These are phyloP conservation scores for Microcebus griseorufus DNA, from an alignment of 2,113 vertebrate species.

Conservation along the genomic window DNA sequence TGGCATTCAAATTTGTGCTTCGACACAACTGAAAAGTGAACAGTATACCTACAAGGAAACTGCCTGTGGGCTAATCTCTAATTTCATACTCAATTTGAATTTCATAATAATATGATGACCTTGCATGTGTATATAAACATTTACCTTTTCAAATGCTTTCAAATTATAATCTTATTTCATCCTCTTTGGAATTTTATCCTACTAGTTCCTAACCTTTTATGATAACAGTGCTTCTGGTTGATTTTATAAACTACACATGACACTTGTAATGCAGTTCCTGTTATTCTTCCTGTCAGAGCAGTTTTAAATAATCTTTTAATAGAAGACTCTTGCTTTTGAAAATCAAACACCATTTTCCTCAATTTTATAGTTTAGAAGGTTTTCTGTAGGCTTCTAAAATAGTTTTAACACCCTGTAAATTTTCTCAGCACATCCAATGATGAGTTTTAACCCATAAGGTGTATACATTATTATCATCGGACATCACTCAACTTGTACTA, in stretches of 20 bases:
- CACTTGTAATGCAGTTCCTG: slow-evolving; percentile 51
- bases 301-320: slow-evolving; percentile 63
- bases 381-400: slow-evolving; percentile 45
- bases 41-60: neutral
- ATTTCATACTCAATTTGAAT: slow-evolving; percentile 23
- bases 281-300: slow-evolving; percentile 39
- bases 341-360: slow-evolving; percentile 5
- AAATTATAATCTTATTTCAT: slow-evolving; percentile 55
- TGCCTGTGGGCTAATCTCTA: neutral
- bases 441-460: neutral
- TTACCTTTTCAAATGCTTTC: slow-evolving; percentile 47
- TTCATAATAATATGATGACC: neutral
- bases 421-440: neutral
- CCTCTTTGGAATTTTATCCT: slow-evolving; percentile 2
- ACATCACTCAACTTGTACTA: neutral
- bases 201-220: slow-evolving; percentile 37
- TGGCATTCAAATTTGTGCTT: neutral
- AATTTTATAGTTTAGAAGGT: slow-evolving; percentile 49
- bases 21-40: neutral
- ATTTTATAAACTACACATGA: slow-evolving; percentile 57
- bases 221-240: slow-evolving; percentile 19
- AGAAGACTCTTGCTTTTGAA: slow-evolving; percentile 54
- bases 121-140: neutral
- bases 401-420: slow-evolving; percentile 37
- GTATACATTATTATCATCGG: neutral